Conservation (phyloP, 2,113 vertebrate species). For the Oreotrochilus melanogaster region DNA sequence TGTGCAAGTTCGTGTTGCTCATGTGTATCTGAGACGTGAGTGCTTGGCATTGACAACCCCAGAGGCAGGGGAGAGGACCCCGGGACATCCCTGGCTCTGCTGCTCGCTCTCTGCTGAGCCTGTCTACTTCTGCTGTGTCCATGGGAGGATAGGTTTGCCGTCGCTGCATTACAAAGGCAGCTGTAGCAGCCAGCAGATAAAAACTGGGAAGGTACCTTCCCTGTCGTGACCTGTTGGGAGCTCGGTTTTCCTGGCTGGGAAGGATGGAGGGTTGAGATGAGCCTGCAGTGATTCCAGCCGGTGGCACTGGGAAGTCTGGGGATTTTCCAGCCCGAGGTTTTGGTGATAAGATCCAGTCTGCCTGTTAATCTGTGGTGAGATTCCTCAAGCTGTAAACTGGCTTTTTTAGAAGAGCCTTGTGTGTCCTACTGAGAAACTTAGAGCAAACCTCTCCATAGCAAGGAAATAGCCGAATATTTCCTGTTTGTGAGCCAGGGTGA, state of each 20-base stretch:
- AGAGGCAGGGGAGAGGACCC: neutral
- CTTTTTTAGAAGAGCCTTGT: neutral
- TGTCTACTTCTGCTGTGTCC: fast-evolving
- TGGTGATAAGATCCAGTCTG: neutral
- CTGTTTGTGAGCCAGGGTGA: neutral
- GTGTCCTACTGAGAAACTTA: fast-evolving
- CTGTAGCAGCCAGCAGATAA: neutral
- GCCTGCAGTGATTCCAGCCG: neutral
- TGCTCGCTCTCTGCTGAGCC: neutral
- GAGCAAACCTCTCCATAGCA: neutral
- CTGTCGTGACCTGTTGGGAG: neutral
- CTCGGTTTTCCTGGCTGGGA: neutral
- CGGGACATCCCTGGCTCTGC: fast-evolving
- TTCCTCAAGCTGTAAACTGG: neutral
- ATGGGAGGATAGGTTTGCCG: neutral
- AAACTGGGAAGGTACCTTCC: neutral
- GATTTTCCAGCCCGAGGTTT: neutral
- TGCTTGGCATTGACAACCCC: fast-evolving
- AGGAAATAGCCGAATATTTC: too few species aligned
- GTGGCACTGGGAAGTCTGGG: neutral
- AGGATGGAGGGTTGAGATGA: neutral
- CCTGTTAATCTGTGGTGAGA: neutral
- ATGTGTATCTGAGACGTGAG: fast-evolving
- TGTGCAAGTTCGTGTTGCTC: fast-evolving
- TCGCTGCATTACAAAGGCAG: neutral